These are phyloP conservation scores for Clarias macrocephalus DNA, from an alignment of 2,113 vertebrate species.

Conservation along the genomic window DNA sequence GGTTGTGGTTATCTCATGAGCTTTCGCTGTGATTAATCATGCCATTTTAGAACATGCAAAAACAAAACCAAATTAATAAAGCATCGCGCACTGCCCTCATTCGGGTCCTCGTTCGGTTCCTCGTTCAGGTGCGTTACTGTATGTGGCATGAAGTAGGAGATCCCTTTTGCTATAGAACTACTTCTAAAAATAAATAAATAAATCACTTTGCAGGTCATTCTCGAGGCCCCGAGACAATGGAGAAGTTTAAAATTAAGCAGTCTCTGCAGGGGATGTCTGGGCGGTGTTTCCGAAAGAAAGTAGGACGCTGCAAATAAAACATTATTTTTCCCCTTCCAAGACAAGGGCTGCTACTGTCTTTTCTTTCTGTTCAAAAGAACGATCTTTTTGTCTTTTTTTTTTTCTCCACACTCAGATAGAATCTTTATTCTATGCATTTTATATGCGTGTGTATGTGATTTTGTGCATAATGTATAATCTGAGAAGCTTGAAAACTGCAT, in stretches of 20 bases:
- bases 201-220: conserved; percentile 9
- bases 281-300: conserved; percentile 32
- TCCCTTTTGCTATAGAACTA: background rate
- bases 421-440: background rate
- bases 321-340: background rate
- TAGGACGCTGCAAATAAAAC: conserved; percentile 45
- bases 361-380: background rate
- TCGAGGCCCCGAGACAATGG: conserved; percentile 9
- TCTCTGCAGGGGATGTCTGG: conserved; percentile 30
- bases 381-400: background rate
- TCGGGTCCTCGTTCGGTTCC: background rate
- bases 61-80: background rate
- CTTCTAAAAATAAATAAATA: conserved; percentile 2
- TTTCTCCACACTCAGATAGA: background rate
- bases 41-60: background rate
- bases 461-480: background rate
- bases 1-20: conserved; percentile 18
- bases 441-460: background rate
- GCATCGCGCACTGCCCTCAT: background rate
- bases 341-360: background rate
- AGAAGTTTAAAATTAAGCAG: conserved; percentile 22
- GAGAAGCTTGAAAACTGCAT: background rate
- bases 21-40: conserved; percentile 22
- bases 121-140: background rate
- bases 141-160: background rate